These are phyloP conservation scores for Xestoiulus laeticollis DNA, from an alignment of 2,888 invertebrate genomes.

Conservation along the genomic window DNA sequence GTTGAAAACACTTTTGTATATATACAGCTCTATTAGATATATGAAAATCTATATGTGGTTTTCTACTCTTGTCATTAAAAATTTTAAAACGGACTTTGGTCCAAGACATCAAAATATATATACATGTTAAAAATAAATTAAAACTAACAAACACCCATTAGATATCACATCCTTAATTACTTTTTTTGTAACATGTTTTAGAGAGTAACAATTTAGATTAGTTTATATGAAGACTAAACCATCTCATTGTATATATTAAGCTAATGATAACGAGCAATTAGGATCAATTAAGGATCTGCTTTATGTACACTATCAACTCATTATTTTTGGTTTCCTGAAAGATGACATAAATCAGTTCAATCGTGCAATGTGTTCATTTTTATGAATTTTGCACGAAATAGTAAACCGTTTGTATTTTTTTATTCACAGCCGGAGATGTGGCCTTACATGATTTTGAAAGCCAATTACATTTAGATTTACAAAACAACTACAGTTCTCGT, in stretches of 20 bases:
- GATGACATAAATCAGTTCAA: neutral
- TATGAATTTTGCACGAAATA: neutral
- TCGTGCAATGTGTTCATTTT: neutral
- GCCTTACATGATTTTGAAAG: constrained; percentile 29
- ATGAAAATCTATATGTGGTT: too few relatives aligned
- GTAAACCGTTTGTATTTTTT: neutral
- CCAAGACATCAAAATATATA: neutral
- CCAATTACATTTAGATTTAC: constrained; percentile 34
- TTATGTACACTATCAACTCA: neutral
- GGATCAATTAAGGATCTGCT: neutral
- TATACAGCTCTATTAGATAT: too few relatives aligned
- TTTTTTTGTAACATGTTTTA: neutral
- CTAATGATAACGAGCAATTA: neutral
- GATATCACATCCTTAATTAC: neutral
- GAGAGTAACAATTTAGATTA: neutral
- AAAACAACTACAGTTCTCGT: neutral
- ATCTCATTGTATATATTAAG: neutral
- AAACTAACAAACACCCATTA: neutral
- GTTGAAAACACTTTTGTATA: too few relatives aligned
- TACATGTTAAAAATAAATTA: neutral
- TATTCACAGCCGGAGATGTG: constrained; percentile 5
- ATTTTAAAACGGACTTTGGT: neutral
- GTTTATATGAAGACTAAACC: neutral
- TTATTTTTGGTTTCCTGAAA: neutral
- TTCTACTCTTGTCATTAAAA: neutral